These are phyloP conservation scores for Leptinotarsa undecemlineata DNA, from an alignment of 1,140 invertebrate species.

Conservation along the genomic window DNA sequence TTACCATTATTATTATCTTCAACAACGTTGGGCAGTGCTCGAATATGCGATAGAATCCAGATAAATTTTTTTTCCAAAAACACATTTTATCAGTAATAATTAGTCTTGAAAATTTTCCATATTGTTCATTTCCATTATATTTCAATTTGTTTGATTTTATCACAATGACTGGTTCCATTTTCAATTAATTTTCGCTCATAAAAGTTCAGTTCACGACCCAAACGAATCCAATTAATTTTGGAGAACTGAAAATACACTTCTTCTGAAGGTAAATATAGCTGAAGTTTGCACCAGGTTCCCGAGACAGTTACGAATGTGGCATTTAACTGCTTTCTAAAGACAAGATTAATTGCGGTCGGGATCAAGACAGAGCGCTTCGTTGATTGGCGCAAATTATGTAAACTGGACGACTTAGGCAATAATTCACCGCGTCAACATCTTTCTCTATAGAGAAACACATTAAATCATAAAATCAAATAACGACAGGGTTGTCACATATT, in stretches of 20 bases:
- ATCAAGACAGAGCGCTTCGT: slow-evolving; percentile 44
- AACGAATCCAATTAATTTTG: neutral
- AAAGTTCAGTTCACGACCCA: too few species aligned
- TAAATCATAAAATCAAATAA: slow-evolving; percentile 47
- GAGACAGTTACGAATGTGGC: slow-evolving; percentile 49
- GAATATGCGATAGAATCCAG: too few species aligned
- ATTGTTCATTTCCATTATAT: too few species aligned
- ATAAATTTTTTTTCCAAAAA: too few species aligned
- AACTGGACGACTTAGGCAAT: slow-evolving; percentile 34
- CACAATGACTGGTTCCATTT: too few species aligned
- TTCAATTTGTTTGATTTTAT: too few species aligned
- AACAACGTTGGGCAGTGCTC: too few species aligned
- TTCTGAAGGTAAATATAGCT: slow-evolving; percentile 33
- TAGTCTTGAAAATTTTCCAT: too few species aligned
- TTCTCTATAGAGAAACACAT: slow-evolving; percentile 27
- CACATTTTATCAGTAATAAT: too few species aligned
- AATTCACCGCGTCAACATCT: slow-evolving; percentile 33
- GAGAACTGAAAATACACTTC: neutral
- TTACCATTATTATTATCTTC: too few species aligned
- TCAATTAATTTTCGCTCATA: too few species aligned
- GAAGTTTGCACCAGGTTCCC: slow-evolving; percentile 25
- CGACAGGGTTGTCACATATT: slow-evolving; percentile 26
- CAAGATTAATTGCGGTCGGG: slow-evolving; percentile 42
- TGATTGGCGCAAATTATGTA: slow-evolving; percentile 51
- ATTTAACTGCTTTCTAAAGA: slow-evolving; percentile 47